Percentiles rank a stretch among this genome's conserved stretches.
These are phyloP conservation scores for Pristionchus exspectatus DNA, from an alignment of 2,888 invertebrate species.

Conservation along the genomic window DNA sequence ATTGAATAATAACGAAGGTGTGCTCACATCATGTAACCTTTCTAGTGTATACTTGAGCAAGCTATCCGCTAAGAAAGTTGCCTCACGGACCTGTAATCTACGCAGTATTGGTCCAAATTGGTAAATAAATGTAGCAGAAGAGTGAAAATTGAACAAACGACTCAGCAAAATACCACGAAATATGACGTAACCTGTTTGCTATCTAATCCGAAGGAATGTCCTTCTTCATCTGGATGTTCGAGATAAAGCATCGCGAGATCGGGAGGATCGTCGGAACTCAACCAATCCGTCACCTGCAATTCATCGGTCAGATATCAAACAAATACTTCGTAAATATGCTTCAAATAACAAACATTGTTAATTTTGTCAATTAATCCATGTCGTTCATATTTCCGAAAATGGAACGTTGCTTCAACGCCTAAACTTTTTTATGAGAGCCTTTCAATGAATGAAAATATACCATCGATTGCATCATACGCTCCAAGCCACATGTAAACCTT, in stretches of 20 bases:
- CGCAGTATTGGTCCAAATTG: not conserved
- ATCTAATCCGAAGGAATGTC: not conserved
- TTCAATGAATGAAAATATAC: not conserved
- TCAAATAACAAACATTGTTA: not conserved
- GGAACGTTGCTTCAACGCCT: constrained; percentile 35
- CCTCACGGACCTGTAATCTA: not conserved
- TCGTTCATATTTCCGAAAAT: not conserved
- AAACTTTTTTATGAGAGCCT: not conserved
- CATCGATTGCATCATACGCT: constrained; percentile 23
- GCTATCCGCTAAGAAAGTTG: not conserved
- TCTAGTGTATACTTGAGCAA: not conserved
- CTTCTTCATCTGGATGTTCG: not conserved
- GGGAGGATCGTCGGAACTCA: constrained; percentile 21
- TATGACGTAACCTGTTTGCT: not conserved
- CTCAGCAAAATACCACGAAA: too few relatives aligned
- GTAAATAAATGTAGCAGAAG: not conserved
- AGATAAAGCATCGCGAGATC: constrained; percentile 48
- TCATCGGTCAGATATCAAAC: not conserved
- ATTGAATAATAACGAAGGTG: not conserved
- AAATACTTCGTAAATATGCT: not conserved
- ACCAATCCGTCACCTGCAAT: constrained; percentile 8
- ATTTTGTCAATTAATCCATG: not conserved
- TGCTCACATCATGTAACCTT: not conserved
- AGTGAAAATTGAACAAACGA: not conserved
- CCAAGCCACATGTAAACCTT: constrained; percentile 30